phyloP scores from a whole-genome alignment of 2,888 invertebrate species.

The Sphecodes monilicornis region DNA sequence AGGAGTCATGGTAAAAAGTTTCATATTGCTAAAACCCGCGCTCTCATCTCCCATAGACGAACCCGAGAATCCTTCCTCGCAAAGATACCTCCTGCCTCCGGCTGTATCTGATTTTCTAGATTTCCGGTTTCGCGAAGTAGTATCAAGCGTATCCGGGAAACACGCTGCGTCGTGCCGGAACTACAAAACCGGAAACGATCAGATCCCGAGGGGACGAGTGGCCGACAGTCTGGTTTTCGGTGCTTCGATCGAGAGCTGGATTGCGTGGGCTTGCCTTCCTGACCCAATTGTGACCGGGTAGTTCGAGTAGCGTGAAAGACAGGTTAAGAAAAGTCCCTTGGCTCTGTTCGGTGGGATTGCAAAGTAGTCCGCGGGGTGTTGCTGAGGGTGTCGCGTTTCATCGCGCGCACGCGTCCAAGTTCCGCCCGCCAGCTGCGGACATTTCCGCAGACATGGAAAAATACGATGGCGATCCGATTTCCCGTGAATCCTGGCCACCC shows the following conservation, averaged over 20 bases:
- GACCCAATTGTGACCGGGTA: background rate
- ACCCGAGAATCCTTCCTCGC: background rate
- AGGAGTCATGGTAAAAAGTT: conserved; percentile 56
- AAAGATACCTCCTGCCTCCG: background rate
- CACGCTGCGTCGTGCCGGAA: too few relatives aligned
- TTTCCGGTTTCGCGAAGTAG: background rate
- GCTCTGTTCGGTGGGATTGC: background rate
- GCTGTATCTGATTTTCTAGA: background rate
- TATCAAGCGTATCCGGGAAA: too few relatives aligned
- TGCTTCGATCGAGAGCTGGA: background rate
- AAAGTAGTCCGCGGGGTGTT: conserved; percentile 46
- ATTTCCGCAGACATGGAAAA: conserved; percentile 45
- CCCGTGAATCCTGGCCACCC: conserved; percentile 23
- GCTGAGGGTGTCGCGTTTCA: conserved; percentile 62
- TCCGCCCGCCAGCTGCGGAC: conserved; percentile 68
- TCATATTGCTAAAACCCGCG: background rate
- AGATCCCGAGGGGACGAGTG: background rate
- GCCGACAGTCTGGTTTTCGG: background rate
- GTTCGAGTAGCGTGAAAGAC: background rate
- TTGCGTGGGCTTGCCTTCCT: background rate
- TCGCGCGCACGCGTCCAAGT: conserved; percentile 64
- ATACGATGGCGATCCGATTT: background rate
- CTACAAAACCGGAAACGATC: background rate
- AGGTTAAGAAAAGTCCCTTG: background rate
- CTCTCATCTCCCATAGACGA: background rate